Evolutionary conservation across 2,797 vertebrate species (phyloP), one percentile per base, ranked within the genome.

Genomic region (Poecilia wingei): DNA sequence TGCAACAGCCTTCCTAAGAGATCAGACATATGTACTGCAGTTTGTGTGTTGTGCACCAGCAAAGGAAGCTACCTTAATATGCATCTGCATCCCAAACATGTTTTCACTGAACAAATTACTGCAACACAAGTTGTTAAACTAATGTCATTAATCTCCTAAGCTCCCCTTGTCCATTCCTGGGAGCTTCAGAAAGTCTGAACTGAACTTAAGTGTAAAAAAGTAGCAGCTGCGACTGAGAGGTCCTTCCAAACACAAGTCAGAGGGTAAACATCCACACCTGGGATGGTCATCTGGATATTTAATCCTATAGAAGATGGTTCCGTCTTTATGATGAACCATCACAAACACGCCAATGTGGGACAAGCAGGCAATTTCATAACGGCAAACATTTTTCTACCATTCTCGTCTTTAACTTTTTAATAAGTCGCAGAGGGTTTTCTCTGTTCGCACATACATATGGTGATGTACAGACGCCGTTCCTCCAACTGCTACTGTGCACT

Each of bases 151-250:
- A 68, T 68, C 39, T 41, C 64, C 4, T 68, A 41, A 41, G 20
- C 36, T 4, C 7, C 31, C 18, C 31, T 36, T 31, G 13, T 6
- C 66, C 59, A 18, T 77, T 82, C 82, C 77, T 16, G 20, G 73
- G 75, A 73, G 5, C 82, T 90, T 88, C 41, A 70, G 77, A 84
- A 84, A 85, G 64, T 53, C 82, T 81, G 61, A 66, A 86, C 81
- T 91, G 88, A 89, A 86, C 81, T 91, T 87, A 89, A 89, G 87
- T 89, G 86, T 92, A 87, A 91, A 94, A 92, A 81, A 91, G 87
- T 86, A 92, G 90, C 93, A 93, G 88, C 88, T 92, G 93, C 86
- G 53, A 74, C 76, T 46, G 79, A 81, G 86, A 82, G 86, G 70
- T 69, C 77, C 77, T 79, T 84, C 79, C 83, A 87, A 88, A 89